These are phyloP conservation scores for Trogon melanurus DNA, from an alignment of 2,113 vertebrate species.

Conservation along the genomic window DNA sequence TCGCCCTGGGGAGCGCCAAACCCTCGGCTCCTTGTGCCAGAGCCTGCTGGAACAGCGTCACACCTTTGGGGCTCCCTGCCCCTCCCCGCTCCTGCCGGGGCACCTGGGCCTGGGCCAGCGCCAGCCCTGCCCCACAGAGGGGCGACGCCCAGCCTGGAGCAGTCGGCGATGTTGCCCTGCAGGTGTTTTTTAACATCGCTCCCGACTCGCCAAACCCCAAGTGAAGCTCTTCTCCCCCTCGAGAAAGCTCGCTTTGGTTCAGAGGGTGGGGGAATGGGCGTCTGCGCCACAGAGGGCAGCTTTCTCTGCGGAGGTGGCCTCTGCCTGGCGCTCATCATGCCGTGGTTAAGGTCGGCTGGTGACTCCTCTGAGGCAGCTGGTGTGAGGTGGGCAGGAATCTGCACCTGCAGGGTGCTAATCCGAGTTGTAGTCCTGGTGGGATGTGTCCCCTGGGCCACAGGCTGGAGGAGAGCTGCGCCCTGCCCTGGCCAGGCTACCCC, in stretches of 20 bases:
- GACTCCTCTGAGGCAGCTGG: background rate
- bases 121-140: too few relatives aligned
- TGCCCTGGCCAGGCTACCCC: background rate
- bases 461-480: background rate
- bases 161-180: fast-evolving
- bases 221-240: too few relatives aligned
- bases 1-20: fast-evolving
- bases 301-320: background rate
- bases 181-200: fast-evolving
- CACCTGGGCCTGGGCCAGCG: too few relatives aligned
- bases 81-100: fast-evolving
- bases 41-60: fast-evolving
- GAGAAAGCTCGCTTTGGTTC: background rate
- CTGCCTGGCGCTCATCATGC: fast-evolving
- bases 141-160: too few relatives aligned
- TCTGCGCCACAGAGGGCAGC: fast-evolving
- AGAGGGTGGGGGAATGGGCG: fast-evolving
- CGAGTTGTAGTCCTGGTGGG: fast-evolving
- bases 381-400: fast-evolving
- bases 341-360: background rate
- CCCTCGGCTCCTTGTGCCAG: too few relatives aligned
- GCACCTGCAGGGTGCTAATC: fast-evolving
- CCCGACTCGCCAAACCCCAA: background rate
- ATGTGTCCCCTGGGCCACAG: fast-evolving
- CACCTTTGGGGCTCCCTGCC: fast-evolving